A percentile compares a stretch with the other conserved stretches of the same genome.
These are phyloP conservation scores for Rhingia rostrata DNA, from an alignment of 2,888 invertebrate genomes.

Conservation along the genomic window DNA sequence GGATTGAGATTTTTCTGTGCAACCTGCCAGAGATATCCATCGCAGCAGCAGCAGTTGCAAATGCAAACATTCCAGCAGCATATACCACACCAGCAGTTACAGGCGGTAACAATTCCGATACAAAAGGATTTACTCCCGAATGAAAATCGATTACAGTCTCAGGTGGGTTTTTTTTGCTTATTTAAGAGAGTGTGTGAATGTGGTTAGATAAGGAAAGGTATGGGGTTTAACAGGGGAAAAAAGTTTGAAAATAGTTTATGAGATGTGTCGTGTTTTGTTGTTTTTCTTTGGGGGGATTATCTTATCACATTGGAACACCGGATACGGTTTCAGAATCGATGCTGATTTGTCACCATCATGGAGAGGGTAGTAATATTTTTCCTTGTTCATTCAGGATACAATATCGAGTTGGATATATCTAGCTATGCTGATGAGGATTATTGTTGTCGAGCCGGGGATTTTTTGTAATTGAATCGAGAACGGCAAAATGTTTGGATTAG, in stretches of 20 bases:
- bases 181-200: constrained; percentile 13
- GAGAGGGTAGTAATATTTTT: constrained; percentile 1
- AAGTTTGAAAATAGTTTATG: not conserved
- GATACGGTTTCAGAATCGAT: constrained; percentile 23
- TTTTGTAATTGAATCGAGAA: constrained; percentile 3
- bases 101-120: constrained; percentile 61
- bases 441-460: constrained; percentile 21
- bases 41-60: constrained; percentile 56
- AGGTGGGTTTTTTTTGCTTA: constrained; percentile 55
- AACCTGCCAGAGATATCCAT: constrained; percentile 73
- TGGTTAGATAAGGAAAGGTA: not conserved
- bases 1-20: constrained; percentile 75
- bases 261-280: not conserved
- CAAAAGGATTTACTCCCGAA: constrained; percentile 73
- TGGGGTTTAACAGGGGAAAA: no score
- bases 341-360: constrained; percentile 28
- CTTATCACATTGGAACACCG: constrained; percentile 25
- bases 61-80: constrained; percentile 60
- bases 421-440: constrained; percentile 7
- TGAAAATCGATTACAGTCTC: constrained; percentile 72
- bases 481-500: not conserved
- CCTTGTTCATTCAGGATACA: not conserved
- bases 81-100: constrained; percentile 54
- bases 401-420: no score
- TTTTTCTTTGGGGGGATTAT: constrained; percentile 7